Evolutionary conservation across 2,888 invertebrate species (phyloP).

Genomic region (Tetheella fluctuosa): DNA sequence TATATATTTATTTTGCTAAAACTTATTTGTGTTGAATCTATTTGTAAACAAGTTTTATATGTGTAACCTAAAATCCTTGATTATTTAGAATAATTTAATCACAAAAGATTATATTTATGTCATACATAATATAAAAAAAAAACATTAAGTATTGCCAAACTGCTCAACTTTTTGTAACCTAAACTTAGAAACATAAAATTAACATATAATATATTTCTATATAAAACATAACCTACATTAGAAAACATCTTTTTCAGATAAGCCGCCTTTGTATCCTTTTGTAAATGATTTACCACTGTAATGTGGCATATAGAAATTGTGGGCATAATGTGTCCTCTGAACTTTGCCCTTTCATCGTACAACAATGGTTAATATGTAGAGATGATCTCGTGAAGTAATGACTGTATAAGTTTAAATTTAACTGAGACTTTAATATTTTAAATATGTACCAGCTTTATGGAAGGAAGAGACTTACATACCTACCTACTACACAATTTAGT

Average conservation of each 20-base stretch:
- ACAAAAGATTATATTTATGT: too few species aligned
- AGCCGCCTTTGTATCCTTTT: neutral
- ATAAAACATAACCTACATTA: neutral
- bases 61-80: too few species aligned
- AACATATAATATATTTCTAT: neutral
- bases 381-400: slow-evolving; percentile 4
- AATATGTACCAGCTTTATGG: too few species aligned
- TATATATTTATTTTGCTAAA: too few species aligned
- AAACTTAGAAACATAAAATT: neutral
- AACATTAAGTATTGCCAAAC: neutral
- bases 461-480: too few species aligned
- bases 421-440: neutral
- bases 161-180: neutral
- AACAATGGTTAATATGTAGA: slow-evolving; percentile 31
- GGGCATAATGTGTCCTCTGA: slow-evolving; percentile 41
- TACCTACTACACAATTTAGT: too few species aligned
- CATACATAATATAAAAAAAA: too few species aligned
- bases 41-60: too few species aligned
- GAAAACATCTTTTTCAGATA: slow-evolving; percentile 6
- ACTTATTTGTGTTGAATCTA: too few species aligned
- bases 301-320: slow-evolving; percentile 29
- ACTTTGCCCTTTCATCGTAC: slow-evolving; percentile 31
- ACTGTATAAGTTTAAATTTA: neutral
- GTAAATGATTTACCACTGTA: slow-evolving; percentile 14
- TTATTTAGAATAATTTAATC: too few species aligned